Conservation (phyloP, 2,113 vertebrate species). For the Dicrurus megarhynchus region DNA sequence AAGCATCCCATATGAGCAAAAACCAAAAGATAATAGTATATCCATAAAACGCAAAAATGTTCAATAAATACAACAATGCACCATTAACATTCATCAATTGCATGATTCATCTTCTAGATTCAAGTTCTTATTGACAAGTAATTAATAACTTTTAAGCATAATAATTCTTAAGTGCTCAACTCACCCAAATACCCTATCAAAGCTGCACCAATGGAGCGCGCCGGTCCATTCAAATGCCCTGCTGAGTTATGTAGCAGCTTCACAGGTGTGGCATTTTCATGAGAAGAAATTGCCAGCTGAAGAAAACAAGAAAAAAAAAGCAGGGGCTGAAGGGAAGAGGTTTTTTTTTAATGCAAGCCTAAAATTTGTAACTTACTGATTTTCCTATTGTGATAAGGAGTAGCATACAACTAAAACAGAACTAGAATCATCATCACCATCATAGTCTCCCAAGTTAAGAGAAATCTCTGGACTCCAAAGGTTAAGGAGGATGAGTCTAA, state of each 20-base stretch:
- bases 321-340: not conserved
- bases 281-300: constrained; percentile 93
- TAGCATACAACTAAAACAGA: not conserved
- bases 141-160: not conserved
- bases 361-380: not conserved
- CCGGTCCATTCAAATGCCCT: constrained; percentile 92
- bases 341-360: not conserved
- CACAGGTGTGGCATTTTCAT: constrained; percentile 96
- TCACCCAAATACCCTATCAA: constrained; percentile 97
- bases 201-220: constrained; percentile 88
- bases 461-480: not conserved
- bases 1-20: not conserved
- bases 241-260: constrained; percentile 93
- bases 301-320: not conserved
- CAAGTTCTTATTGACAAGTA: not conserved
- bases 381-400: not conserved
- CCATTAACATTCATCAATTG: not conserved
- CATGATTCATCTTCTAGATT: not conserved
- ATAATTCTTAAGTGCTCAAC: not conserved
- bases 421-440: not conserved
- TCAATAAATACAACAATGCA: not conserved
- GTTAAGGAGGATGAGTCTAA: not conserved
- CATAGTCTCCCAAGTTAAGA: not conserved
- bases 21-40: not conserved
- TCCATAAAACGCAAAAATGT: not conserved